Evolutionary conservation across 2,797 vertebrate genomes (phyloP), one percentile per base, ranked within the genome.

Genomic region (Scomberomorus guttatus): DNA sequence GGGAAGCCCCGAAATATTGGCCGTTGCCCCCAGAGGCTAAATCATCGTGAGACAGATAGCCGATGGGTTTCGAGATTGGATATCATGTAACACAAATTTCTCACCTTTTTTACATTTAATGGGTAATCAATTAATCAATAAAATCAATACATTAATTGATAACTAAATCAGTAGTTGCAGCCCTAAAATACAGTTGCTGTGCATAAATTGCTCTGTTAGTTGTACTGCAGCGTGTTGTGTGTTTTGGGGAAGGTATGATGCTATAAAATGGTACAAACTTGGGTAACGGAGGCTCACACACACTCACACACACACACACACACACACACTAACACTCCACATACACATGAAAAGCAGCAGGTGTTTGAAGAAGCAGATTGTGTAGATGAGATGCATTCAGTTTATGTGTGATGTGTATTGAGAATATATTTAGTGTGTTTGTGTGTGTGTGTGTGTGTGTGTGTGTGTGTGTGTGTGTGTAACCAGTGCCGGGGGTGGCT

Each of bases 381-480:
- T 64, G 56, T 75, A 25, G 64, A 62, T 20, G 37, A 72, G 7
- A 37, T 59, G 60, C 27, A 25, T 52, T 71, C 24, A 64, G 58
- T n/a, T 60, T 55, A 20, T 63, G 27, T 81, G 37, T 66, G 46
- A 37, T 84, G 37, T 74, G 42, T 58, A 10, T 17, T 62, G 25
- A 7, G 48, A 67, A 42, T 55, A 37, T 74, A 62, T 80, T 57
- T 37, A 39, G 10, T 37, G 37, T 37, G 37, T 37, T 9, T 37
- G 9, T 37, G 34, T 34, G 34, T 34, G 27, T 29, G 18, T 51
- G 18, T 51, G 18, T 51, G 48, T n/a, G 13, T n/a, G 48, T 34
- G 34, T 37, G 80, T 60, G 74, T 67, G 66, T 76, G 59, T 74
- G 4, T 61, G 52, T 51, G 57, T 65, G 70, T 75, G 34, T 59